These are phyloP conservation scores for Magallana ariakensis DNA, from an alignment of 1,140 invertebrate genomes.

Conservation along the genomic window DNA sequence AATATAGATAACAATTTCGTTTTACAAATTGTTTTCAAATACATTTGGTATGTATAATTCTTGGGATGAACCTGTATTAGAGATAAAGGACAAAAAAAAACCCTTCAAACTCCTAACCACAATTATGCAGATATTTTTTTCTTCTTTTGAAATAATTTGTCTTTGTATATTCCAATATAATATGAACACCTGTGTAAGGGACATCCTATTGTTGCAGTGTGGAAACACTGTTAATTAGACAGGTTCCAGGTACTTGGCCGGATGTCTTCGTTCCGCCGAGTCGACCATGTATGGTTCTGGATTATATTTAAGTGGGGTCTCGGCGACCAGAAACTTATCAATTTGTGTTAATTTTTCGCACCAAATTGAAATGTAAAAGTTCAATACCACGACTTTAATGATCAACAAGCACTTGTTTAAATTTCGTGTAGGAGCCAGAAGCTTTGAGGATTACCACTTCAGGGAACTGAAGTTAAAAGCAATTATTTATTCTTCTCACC, in stretches of 20 bases:
- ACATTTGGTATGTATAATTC: too few relatives aligned
- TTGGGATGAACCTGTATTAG: too few relatives aligned
- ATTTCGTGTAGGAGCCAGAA: neutral
- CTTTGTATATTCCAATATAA: neutral
- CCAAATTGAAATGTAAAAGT: constrained; percentile 27
- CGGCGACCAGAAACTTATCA: neutral
- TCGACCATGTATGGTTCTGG: neutral
- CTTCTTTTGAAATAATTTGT: neutral
- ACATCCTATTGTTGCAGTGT: neutral
- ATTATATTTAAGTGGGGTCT: constrained; percentile 15
- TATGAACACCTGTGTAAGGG: neutral
- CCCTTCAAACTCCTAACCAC: neutral
- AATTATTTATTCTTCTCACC: constrained; percentile 34
- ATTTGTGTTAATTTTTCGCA: constrained; percentile 7
- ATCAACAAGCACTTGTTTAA: constrained; percentile 30
- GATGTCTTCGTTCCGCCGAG: constrained; percentile 1
- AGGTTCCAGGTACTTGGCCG: neutral
- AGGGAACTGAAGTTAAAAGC: neutral
- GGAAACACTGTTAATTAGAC: neutral
- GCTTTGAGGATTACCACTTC: neutral
- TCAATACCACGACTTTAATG: constrained; percentile 4
- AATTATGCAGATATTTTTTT: neutral
- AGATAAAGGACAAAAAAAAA: too few relatives aligned
- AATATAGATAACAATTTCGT: too few relatives aligned
- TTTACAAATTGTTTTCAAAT: too few relatives aligned